Percentiles rank a stretch among this genome's conserved stretches.
phyloP scores from a whole-genome alignment of 2,888 invertebrate species.

The Lathronympha strigana region DNA sequence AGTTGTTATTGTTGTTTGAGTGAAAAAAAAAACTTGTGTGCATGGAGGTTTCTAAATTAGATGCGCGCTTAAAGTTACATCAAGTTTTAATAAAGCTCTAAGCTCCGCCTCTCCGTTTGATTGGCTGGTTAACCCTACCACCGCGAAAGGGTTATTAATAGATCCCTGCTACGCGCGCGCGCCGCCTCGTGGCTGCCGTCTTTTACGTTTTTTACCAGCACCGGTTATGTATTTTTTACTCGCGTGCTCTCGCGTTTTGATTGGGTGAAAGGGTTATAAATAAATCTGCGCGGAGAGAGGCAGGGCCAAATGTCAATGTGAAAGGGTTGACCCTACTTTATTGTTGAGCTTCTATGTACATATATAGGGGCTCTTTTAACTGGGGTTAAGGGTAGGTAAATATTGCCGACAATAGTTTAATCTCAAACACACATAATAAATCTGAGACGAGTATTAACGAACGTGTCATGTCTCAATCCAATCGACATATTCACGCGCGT shows the following conservation, averaged over 20 bases:
- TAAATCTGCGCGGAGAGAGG: slow-evolving; percentile 60
- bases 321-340: slow-evolving; percentile 68
- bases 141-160: slow-evolving; percentile 81
- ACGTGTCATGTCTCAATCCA: slow-evolving; percentile 34
- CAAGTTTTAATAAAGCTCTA: slow-evolving; percentile 48
- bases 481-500: slow-evolving; percentile 41
- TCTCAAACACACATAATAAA: slow-evolving; percentile 6
- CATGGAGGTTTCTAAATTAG: slow-evolving; percentile 17
- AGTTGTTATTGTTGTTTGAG: slow-evolving; percentile 15
- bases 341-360: slow-evolving; percentile 50
- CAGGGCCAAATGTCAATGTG: slow-evolving; percentile 56
- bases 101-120: slow-evolving; percentile 72
- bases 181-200: slow-evolving; percentile 66
- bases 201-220: slow-evolving; percentile 75
- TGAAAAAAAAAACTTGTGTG: slow-evolving; percentile 6
- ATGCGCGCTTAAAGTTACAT: slow-evolving; percentile 13
- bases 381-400: slow-evolving; percentile 59
- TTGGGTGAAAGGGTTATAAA: slow-evolving; percentile 80
- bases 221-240: slow-evolving; percentile 69
- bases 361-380: slow-evolving; percentile 54
- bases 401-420: slow-evolving; percentile 32
- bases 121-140: slow-evolving; percentile 77
- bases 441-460: slow-evolving; percentile 9
- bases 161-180: slow-evolving; percentile 66
- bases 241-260: slow-evolving; percentile 60